These are phyloP conservation scores for Epinephelus moara DNA, from an alignment of 2,113 vertebrate genomes.

Conservation along the genomic window DNA sequence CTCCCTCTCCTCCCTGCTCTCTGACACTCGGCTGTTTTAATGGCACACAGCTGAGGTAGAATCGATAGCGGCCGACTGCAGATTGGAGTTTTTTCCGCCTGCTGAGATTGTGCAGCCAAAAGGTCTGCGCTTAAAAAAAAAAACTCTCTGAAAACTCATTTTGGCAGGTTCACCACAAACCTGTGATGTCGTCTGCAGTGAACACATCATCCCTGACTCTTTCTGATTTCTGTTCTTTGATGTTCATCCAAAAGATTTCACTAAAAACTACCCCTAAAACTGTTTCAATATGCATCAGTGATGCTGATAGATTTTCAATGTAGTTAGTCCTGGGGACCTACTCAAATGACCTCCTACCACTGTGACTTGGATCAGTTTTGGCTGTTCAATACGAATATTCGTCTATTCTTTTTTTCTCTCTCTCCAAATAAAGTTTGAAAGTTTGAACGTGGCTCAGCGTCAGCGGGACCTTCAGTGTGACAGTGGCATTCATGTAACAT, in stretches of 20 bases:
- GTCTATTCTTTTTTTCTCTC: no score
- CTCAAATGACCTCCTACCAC: no score
- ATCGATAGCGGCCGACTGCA: constrained; percentile 47
- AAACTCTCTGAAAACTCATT: constrained; percentile 9
- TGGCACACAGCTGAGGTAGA: constrained; percentile 48
- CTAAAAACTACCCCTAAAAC: not conserved
- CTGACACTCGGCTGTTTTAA: constrained; percentile 40
- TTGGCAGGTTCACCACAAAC: not conserved
- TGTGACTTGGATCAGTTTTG: no score
- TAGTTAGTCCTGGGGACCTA: no score
- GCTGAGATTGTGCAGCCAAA: not conserved
- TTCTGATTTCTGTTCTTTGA: not conserved
- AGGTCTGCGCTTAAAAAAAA: not conserved
- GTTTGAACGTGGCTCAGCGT: no score
- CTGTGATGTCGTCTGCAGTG: not conserved
- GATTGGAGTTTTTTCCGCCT: constrained; percentile 39
- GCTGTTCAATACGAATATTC: no score
- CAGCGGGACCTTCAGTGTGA: no score
- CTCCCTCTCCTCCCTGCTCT: constrained; percentile 37
- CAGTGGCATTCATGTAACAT: no score
- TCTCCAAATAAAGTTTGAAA: no score
- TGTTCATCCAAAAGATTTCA: not conserved
- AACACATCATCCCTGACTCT: not conserved
- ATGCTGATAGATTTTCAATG: no score
- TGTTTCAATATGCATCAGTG: not conserved